These are phyloP conservation scores for Chrysocyon brachyurus DNA, from an alignment of 2,797 vertebrate species.

Conservation along the genomic window DNA sequence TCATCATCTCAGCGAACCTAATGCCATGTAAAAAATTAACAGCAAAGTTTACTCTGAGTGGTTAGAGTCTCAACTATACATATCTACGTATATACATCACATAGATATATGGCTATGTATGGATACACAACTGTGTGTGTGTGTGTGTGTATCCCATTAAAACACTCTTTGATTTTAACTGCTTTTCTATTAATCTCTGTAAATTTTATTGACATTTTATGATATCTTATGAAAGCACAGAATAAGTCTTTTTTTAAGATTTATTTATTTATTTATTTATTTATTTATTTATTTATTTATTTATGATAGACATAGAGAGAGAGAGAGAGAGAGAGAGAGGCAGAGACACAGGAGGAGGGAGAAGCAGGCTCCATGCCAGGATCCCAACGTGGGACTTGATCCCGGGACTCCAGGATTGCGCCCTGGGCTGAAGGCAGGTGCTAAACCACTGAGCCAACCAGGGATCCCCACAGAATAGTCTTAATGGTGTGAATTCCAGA, in stretches of 20 bases:
- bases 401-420: too few relatives aligned
- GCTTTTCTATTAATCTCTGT: not conserved
- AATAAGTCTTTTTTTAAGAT: not conserved
- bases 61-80: not conserved
- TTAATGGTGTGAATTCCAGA: not conserved
- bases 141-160: not conserved
- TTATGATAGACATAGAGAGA: too few relatives aligned
- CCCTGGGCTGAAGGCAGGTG: too few relatives aligned
- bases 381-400: too few relatives aligned
- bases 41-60: not conserved
- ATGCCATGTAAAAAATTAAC: not conserved
- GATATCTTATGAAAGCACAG: not conserved
- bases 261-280: too few relatives aligned
- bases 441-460: too few relatives aligned
- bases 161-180: not conserved
- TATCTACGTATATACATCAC: not conserved
- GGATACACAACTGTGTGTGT: too few relatives aligned
- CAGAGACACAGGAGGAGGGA: too few relatives aligned
- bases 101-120: not conserved
- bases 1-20: not conserved
- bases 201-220: not conserved
- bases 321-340: too few relatives aligned
- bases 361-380: too few relatives aligned
- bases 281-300: too few relatives aligned
- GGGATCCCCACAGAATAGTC: not conserved